phyloP scores from a whole-genome alignment of 2,888 invertebrate genomes.

The Hyposoter dolosus region DNA sequence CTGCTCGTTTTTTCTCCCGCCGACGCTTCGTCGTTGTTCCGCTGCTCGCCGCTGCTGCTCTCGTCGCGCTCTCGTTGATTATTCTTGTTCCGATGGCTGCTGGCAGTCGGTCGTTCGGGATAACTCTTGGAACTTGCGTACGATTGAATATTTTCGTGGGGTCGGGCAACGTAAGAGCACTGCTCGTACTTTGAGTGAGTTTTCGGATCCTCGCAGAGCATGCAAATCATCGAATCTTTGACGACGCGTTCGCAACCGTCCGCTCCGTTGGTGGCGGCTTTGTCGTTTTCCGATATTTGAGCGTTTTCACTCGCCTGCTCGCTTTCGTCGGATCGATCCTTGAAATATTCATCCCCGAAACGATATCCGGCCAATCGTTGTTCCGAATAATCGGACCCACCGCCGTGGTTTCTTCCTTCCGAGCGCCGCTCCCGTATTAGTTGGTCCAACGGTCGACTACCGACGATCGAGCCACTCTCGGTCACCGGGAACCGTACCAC shows the following conservation, averaged over 20 bases:
- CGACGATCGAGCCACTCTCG: background rate
- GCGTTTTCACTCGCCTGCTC: conserved; percentile 15
- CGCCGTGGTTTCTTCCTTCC: conserved; percentile 80
- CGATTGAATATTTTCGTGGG: conserved; percentile 87
- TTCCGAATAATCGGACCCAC: background rate
- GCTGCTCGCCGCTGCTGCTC: background rate
- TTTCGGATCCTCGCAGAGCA: conserved; percentile 90
- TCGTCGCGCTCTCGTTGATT: no score
- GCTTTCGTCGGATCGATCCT: conserved; percentile 69
- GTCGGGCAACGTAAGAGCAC: conserved; percentile 92
- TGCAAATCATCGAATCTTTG: conserved; percentile 90
- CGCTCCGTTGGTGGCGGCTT: conserved; percentile 85
- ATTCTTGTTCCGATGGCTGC: background rate
- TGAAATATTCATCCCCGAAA: conserved; percentile 82
- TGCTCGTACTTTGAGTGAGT: conserved; percentile 93
- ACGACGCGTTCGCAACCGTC: conserved; percentile 89
- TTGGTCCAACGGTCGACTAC: conserved; percentile 13
- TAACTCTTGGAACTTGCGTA: conserved; percentile 14
- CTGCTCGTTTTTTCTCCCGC: no score
- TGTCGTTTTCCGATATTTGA: conserved; percentile 86
- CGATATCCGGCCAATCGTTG: conserved; percentile 83
- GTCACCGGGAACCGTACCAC: background rate
- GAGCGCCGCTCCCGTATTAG: conserved; percentile 77
- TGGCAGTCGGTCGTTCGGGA: conserved; percentile 4
- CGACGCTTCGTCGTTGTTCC: conserved; percentile 2